Conservation (phyloP, 2,113 vertebrate genomes). For the Epinephelus moara region DNA sequence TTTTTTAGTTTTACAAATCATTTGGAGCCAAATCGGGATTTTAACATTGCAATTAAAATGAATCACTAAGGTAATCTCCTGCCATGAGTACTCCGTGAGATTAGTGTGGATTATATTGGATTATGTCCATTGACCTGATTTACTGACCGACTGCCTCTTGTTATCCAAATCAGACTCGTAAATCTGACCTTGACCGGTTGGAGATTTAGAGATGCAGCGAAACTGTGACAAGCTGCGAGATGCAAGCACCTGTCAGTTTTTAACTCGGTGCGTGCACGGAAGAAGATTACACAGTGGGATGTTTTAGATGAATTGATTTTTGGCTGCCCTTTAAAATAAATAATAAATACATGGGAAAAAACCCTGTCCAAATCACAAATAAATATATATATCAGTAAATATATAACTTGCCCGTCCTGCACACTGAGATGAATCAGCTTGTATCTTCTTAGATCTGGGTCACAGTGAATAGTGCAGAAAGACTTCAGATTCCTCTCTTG, state of each 20-base stretch:
- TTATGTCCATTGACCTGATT: constrained; percentile 81
- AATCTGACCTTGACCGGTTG: constrained; percentile 62
- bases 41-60: constrained; percentile 75
- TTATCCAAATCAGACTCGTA: constrained; percentile 65
- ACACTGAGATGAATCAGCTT: constrained; percentile 58
- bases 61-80: constrained; percentile 73
- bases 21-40: constrained; percentile 66
- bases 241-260: constrained; percentile 24
- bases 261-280: neutral
- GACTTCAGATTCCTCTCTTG: constrained; percentile 32
- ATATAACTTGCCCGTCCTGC: constrained; percentile 9
- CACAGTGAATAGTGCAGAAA: constrained; percentile 43
- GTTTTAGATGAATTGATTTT: neutral
- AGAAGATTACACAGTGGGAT: constrained; percentile 2
- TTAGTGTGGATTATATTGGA: constrained; percentile 82
- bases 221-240: constrained; percentile 26
- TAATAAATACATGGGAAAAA: constrained; percentile 1
- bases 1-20: constrained; percentile 44
- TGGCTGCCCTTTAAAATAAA: neutral
- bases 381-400: constrained; percentile 30
- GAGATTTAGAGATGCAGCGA: constrained; percentile 50
- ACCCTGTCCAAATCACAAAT: constrained; percentile 13
- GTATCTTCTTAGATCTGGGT: constrained; percentile 60
- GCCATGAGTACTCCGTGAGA: constrained; percentile 64
- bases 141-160: constrained; percentile 68